Conservation (phyloP, 2,797 vertebrate genomes). For the Clarias platycephalus region DNA sequence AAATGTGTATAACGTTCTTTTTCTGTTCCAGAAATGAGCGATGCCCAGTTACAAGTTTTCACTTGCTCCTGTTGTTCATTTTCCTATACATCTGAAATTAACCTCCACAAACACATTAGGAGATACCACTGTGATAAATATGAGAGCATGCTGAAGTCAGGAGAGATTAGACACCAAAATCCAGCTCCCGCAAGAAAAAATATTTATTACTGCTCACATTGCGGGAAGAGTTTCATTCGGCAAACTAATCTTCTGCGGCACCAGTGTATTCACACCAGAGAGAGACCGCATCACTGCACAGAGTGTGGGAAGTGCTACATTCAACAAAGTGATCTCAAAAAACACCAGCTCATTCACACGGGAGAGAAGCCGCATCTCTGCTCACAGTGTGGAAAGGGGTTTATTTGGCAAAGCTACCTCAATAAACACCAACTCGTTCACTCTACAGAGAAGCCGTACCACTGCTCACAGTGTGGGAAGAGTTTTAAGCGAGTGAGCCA, state of each 20-base stretch:
- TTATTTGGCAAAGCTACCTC: neutral
- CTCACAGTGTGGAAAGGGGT: neutral
- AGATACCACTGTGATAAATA: neutral
- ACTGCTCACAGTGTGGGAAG: neutral
- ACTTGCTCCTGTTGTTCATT: neutral
- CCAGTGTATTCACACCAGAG: neutral
- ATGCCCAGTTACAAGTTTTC: neutral
- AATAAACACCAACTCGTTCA: neutral
- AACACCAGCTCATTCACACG: neutral
- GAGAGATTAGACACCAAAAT: neutral
- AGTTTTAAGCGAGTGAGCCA: neutral
- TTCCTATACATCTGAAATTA: neutral
- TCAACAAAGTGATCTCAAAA: neutral
- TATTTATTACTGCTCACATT: neutral
- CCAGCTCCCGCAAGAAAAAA: neutral
- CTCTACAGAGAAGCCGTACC: neutral
- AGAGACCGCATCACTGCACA: neutral
- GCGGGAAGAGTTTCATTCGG: neutral
- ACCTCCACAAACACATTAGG: neutral
- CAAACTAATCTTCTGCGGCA: neutral
- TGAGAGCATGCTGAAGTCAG: neutral
- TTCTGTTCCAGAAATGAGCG: conserved; percentile 1
- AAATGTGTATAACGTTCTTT: neutral
- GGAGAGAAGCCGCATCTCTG: neutral
- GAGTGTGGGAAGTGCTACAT: neutral